Evolutionary conservation across 2,113 vertebrate species (phyloP), one percentile per base, ranked within the genome.

Genomic region (Chitala chitala): DNA sequence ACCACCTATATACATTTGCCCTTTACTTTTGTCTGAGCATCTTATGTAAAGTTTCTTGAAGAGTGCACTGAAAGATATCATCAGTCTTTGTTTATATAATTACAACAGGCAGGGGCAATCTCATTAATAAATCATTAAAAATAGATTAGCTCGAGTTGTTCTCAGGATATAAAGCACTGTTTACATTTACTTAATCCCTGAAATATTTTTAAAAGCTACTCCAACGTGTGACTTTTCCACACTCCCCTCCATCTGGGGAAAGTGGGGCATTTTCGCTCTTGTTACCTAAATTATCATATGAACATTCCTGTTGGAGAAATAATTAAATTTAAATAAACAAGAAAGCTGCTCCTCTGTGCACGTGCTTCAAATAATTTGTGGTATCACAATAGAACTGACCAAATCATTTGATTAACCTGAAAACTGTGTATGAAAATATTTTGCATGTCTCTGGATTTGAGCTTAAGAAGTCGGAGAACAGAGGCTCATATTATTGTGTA

Each of bases 71-170:
- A 56, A 48, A 29, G 17, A 55, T 61, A 46, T 42, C 40, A 24
- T n/a, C 54, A 15, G 48, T 69, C 15, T 61, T 12, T 72, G 44
- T 72, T 72, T 24, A 56, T 38, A 72, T 56, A 17, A 42, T 72
- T 59, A 48, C 40, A 48, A 17, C 17, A 20, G 36, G 26, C 24
- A 48, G 40, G 40, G 9, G n/a, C 55, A 33, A 48, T 31, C 56
- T 61, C 71, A 59, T 59, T 48, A 48, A 72, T 59, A 72, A 72
- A 72, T 72, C 55, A 61, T 58, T 20, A 72, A 22, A 29, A 40
- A 72, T 40, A 29, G 38, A 59, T 46, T 29, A 59, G 71, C 42
- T 26, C 3, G 31, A 26, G 38, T 72, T 58, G 36, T 46, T 56
- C 53, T 24, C 53, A 59, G 53, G 9, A 56, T 42, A 46, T n/a